Base-by-base conservation (phyloP, 2,113 vertebrate species). In the Salvator merianae region DNA sequence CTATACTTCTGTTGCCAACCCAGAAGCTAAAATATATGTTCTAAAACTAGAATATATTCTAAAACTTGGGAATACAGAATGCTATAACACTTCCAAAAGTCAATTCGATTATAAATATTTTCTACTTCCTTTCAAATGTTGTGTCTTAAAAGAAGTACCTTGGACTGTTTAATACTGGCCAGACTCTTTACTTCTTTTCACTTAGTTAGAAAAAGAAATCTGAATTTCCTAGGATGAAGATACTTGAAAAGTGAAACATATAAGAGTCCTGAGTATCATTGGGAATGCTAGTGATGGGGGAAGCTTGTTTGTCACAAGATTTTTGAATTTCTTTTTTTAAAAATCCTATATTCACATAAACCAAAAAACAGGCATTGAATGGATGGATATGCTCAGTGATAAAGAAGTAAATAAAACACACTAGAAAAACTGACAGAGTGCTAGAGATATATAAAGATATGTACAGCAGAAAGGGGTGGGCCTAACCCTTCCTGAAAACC, bases 181-280 rank as follows among this genome's bases (percentile, higher is more conserved):
- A 65, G 79, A 73, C 53, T 34, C 70, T 43, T n/a, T 34, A 71
- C 36, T 1, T 72, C 38, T 76, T 63, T 72, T 72, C 20, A 9
- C 63, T 65, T 72, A 47, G 53, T 62, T 79, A 34, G 20, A 79
- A 84, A 79, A 72, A 14, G 63, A 43, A 68, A 69, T 34, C 5
- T 20, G 32, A 20, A 32, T 55, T 32, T 32, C 65, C 20, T 8
- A 59, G n/a, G 28, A 55, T 69, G n/a, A 70, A 59, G 55, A 79
- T 24, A 47, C 20, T 20, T 47, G 43, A 28, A 40, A 38, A 70
- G 34, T 77, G 65, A 20, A 28, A 18, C 32, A 59, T 78, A 71
- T 50, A 59, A 79, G 76, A 72, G 50, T 79, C 55, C 83, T 79
- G 76, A 84, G 83, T 80, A 90, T 88, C 88, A 91, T 3, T 88